Evolutionary conservation across 2,888 invertebrate species (phyloP).

Genomic region (Aphidoletes aphidimyza): DNA sequence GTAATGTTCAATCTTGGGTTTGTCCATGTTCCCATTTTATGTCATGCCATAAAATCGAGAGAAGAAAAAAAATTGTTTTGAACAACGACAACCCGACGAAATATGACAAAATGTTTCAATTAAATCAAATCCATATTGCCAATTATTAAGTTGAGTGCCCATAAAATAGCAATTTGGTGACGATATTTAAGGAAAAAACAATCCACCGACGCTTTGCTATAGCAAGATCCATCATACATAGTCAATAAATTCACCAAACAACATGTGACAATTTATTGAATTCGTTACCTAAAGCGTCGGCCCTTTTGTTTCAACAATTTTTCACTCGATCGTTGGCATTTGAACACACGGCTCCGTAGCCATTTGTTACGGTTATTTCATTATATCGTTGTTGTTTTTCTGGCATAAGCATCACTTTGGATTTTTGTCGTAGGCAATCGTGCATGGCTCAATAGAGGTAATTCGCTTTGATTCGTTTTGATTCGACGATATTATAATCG

Average conservation of each 20-base stretch:
- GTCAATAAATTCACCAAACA: neutral
- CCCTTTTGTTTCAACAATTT: neutral
- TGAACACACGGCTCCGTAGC: too few species aligned
- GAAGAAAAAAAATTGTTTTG: neutral
- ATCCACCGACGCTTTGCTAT: constrained; percentile 23
- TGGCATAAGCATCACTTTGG: neutral
- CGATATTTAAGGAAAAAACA: neutral
- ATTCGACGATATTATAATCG: neutral
- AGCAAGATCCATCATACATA: neutral
- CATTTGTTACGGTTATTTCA: constrained; percentile 12
- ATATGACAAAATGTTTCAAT: neutral
- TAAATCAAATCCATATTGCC: neutral
- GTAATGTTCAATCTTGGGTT: neutral
- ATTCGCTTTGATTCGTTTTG: neutral
- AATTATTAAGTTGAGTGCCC: neutral
- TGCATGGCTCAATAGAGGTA: neutral
- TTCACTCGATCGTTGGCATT: neutral
- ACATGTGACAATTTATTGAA: neutral
- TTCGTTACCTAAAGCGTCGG: neutral
- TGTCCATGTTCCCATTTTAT: neutral
- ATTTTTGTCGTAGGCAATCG: constrained; percentile 7
- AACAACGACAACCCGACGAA: neutral
- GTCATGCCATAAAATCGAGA: neutral
- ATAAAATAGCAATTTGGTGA: neutral
- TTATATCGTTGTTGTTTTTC: too few species aligned